Evolutionary conservation across 2,797 vertebrate genomes (phyloP).

Genomic region (Rhinella marina): DNA sequence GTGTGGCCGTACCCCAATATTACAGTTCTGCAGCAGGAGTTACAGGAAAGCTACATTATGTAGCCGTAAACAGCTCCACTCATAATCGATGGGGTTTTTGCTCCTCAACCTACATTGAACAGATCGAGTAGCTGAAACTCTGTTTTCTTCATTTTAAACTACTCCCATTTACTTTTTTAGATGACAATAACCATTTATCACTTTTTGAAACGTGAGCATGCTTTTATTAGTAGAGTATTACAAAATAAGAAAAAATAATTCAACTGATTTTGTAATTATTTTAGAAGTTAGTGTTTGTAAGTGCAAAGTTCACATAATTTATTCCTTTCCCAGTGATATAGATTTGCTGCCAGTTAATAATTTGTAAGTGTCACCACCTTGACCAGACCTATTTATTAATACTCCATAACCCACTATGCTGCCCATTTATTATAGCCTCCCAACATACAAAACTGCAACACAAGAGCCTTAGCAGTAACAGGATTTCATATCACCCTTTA

Average conservation of each 20-base stretch:
- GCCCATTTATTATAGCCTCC: not conserved
- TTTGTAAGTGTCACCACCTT: conserved; percentile 5
- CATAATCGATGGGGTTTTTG: too few relatives aligned
- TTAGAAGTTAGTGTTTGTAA: conserved; percentile 7
- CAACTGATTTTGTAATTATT: not conserved
- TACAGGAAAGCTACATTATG: too few relatives aligned
- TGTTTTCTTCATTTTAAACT: too few relatives aligned
- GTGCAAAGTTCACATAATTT: conserved; percentile 10
- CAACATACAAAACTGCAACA: not conserved
- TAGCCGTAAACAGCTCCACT: too few relatives aligned
- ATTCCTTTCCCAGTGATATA: conserved; percentile 7
- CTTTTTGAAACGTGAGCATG: too few relatives aligned
- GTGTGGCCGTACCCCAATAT: too few relatives aligned
- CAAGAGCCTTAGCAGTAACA: not conserved
- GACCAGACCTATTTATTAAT: conserved; percentile 40
- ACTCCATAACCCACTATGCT: not conserved
- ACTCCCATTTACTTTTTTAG: too few relatives aligned
- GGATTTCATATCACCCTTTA: conserved; percentile 27
- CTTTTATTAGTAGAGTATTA: not conserved
- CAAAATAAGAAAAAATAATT: not conserved
- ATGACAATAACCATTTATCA: too few relatives aligned
- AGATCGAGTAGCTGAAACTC: too few relatives aligned
- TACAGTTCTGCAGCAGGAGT: too few relatives aligned
- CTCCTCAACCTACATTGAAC: too few relatives aligned
- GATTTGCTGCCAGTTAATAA: conserved; percentile 24